Evolutionary conservation across 2,888 invertebrate genomes (phyloP), one percentile per base, ranked within the genome.

Genomic region (Acleris laterana): DNA sequence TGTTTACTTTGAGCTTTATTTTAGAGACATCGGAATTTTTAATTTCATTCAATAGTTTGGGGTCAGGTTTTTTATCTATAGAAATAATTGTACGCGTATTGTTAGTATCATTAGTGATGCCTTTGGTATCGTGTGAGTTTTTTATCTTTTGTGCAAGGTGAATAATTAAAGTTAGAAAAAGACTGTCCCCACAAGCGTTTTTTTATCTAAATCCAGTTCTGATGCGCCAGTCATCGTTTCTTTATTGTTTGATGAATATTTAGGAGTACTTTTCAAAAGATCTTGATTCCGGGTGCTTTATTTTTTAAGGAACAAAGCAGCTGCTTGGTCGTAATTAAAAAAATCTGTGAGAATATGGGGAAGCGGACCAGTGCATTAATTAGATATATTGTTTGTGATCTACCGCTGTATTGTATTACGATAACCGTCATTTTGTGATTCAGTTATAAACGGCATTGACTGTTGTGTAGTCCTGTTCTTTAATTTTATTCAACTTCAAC

Each of bases 151-250:
- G 69, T 76, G 74, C 76, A 78, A 79, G 76, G 77, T 80, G 90
- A 89, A 91, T 92, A 90, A 92, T 93, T 90, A 90, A 82, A 83
- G 72, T 75, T 70, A 76, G 77, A 88, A 87, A 88, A 80, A 84
- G 77, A 83, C 80, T 87, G 90, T 90, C 88, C 90, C 90, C 82
- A 80, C 83, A 81, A 38, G 38, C 25, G 25, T 78, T 85, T 87
- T 92, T 88, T 80, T 81, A 75, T 84, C 84, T 89, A 88, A 90
- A 89, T 88, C 92, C 88, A 88, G 91, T 92, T 93, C 85, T 83
- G 84, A 82, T 90, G 88, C 84, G 83, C 80, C 70, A 85, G 88
- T 89, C 92, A 89, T 90, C 84, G 79, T 85, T 79, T 78, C 85
- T 88, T 87, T 51, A 66, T 84, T 85, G 82, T 85, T 85, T 82